These are phyloP conservation scores for Lasioglossum oenotherae DNA, from an alignment of 2,888 invertebrate genomes.

Conservation along the genomic window DNA sequence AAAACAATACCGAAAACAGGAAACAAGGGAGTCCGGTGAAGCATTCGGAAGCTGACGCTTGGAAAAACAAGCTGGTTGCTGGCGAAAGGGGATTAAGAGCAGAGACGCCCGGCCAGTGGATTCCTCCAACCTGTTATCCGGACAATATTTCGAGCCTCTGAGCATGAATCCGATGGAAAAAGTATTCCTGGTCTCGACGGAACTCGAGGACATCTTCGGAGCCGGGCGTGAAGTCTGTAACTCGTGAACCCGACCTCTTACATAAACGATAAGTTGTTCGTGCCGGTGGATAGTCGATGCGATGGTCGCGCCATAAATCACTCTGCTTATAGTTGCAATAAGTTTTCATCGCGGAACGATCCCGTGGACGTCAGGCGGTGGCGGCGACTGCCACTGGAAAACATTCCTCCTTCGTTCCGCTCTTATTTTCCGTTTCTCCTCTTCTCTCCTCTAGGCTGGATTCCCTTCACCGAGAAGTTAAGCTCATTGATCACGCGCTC, in stretches of 20 bases:
- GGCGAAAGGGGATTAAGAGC: slow-evolving; percentile 66
- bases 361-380: slow-evolving; percentile 35
- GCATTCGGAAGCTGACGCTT: slow-evolving; percentile 59
- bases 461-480: slow-evolving; percentile 51
- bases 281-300: not conserved
- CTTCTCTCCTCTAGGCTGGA: slow-evolving; percentile 25
- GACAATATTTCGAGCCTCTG: not conserved
- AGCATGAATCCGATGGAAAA: slow-evolving; percentile 23
- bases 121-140: slow-evolving; percentile 30
- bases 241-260: not conserved
- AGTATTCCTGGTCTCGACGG: not conserved
- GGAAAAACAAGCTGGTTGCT: slow-evolving; percentile 69
- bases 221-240: not conserved
- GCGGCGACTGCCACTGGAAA: slow-evolving; percentile 38
- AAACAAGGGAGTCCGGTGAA: slow-evolving; percentile 51
- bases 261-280: not conserved
- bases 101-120: slow-evolving; percentile 18
- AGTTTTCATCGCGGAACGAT: not conserved
- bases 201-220: not conserved
- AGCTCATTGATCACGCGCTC: slow-evolving; percentile 69
- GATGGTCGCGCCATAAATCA: not conserved
- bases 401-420: slow-evolving; percentile 27
- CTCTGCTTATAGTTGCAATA: slow-evolving; percentile 4
- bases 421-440: slow-evolving; percentile 34
- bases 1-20: slow-evolving; percentile 65